Evolutionary conservation across 2,797 vertebrate species (phyloP).

Genomic region (Tokudaia muenninki): DNA sequence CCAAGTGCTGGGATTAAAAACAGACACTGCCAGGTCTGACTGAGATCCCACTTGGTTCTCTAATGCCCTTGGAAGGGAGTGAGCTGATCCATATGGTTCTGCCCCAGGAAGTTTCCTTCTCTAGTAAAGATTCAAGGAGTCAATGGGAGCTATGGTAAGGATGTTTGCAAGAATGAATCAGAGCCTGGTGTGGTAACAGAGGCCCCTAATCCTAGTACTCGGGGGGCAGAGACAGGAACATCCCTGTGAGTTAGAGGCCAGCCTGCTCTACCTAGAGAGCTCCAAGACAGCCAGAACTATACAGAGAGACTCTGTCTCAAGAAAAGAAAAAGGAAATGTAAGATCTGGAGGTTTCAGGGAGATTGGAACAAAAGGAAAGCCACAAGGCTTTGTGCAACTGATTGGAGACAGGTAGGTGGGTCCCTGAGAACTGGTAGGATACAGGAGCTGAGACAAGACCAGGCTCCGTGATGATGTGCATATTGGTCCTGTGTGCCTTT

Average conservation of each 20-base stretch:
- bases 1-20: neutral
- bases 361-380: neutral
- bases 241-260: neutral
- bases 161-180: conserved; percentile 1
- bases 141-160: neutral
- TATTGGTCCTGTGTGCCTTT: neutral
- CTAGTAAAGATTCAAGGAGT: neutral
- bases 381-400: neutral
- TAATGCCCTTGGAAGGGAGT: neutral
- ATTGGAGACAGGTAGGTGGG: neutral
- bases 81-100: neutral
- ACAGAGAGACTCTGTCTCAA: neutral
- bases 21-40: neutral
- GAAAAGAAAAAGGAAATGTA: neutral
- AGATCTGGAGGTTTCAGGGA: neutral
- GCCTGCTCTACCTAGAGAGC: neutral
- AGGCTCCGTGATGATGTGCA: neutral
- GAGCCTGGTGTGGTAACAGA: neutral
- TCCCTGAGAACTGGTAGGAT: neutral
- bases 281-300: neutral
- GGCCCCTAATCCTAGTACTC: neutral
- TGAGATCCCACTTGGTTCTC: neutral
- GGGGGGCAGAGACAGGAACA: neutral
- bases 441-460: neutral
- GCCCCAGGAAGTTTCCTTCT: neutral